These are phyloP conservation scores for Ypsolopha sequella DNA, from an alignment of 2,888 invertebrate genomes.

Conservation along the genomic window DNA sequence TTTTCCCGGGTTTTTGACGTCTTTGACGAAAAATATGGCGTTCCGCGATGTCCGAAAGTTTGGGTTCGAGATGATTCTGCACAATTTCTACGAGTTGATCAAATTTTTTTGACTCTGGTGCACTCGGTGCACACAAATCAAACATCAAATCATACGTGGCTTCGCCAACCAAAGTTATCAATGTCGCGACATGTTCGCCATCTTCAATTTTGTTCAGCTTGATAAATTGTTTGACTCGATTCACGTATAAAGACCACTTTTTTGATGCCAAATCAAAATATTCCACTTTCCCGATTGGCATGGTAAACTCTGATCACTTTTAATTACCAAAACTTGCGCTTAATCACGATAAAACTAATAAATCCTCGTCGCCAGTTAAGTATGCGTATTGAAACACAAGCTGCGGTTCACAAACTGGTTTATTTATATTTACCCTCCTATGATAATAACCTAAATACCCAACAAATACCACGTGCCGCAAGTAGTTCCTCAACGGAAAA, in stretches of 20 bases:
- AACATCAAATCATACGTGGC: background rate
- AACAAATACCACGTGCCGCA: too few relatives aligned
- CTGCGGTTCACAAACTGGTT: too few relatives aligned
- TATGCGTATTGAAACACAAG: too few relatives aligned
- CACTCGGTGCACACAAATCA: slow-evolving; percentile 1
- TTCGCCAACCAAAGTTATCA: background rate
- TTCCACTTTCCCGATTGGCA: background rate
- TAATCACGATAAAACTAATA: too few relatives aligned
- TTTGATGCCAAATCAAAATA: background rate
- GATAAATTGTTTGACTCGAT: background rate
- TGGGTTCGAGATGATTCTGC: slow-evolving; percentile 3
- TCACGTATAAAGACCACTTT: background rate
- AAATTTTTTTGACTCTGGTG: slow-evolving; percentile 3
- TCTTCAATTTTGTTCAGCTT: background rate
- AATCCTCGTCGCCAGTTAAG: too few relatives aligned
- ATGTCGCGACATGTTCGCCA: background rate
- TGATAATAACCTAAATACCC: too few relatives aligned
- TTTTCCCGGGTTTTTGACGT: slow-evolving; percentile 2
- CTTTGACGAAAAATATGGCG: slow-evolving; percentile 5
- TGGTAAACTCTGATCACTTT: too few relatives aligned
- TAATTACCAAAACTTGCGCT: too few relatives aligned
- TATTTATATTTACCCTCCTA: too few relatives aligned
- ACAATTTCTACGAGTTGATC: background rate
- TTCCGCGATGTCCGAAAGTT: slow-evolving; percentile 4
- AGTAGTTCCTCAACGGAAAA: too few relatives aligned